These are phyloP conservation scores for Morelia viridis DNA, from an alignment of 2,797 vertebrate genomes.

Conservation along the genomic window DNA sequence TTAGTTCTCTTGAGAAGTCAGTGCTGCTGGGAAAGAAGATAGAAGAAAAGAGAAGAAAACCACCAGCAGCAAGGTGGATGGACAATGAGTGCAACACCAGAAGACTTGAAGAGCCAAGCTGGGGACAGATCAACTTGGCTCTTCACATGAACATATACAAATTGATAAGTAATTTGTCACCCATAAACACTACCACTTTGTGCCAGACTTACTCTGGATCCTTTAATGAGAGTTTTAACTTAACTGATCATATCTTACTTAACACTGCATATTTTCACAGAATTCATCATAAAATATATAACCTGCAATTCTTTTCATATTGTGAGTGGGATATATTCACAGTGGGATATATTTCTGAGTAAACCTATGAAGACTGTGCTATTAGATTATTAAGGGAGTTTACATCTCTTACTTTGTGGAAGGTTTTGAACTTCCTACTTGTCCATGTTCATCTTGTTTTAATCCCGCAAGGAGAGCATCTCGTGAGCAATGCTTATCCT, in stretches of 20 bases:
- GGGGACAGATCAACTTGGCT: neutral
- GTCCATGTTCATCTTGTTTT: constrained; percentile 92
- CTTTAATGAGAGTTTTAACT: neutral
- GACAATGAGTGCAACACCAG: neutral
- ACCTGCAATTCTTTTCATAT: neutral
- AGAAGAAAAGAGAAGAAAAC: neutral
- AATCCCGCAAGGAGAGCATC: constrained; percentile 94
- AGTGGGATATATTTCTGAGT: neutral
- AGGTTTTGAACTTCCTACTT: constrained; percentile 89
- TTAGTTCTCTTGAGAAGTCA: neutral
- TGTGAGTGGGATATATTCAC: neutral
- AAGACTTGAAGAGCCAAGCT: neutral
- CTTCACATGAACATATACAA: neutral
- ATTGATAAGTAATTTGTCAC: neutral
- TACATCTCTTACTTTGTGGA: constrained; percentile 85
- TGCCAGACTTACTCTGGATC: neutral
- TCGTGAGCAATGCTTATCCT: constrained; percentile 99
- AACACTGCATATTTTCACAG: neutral
- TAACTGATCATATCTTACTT: neutral
- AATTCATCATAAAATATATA: neutral
- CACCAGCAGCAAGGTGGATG: neutral
- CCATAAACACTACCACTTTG: neutral
- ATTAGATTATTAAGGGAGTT: constrained; percentile 19
- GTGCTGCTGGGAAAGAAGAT: neutral
- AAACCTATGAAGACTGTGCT: neutral